Percentiles rank a stretch among this genome's conserved stretches.
Conservation (phyloP, 1,140 invertebrate genomes). For the Drosophila elegans region DNA sequence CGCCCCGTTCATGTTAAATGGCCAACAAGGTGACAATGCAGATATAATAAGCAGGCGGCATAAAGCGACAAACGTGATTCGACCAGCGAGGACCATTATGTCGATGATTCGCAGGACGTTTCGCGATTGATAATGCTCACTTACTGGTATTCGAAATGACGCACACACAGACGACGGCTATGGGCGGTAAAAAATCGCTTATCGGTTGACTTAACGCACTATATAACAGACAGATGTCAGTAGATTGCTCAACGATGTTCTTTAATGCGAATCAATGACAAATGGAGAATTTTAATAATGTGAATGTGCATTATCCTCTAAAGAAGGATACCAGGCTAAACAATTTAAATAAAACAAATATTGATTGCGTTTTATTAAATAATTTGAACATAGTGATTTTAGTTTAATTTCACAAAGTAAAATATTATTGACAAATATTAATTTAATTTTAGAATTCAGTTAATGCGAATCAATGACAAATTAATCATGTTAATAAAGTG, state of each 20-base stretch:
- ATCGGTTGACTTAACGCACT: constrained; percentile 70
- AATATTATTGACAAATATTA: too few species aligned
- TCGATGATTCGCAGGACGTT: constrained; percentile 51
- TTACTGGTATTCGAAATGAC: constrained; percentile 59
- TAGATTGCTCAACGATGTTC: constrained; percentile 46
- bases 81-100: constrained; percentile 34
- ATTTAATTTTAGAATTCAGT: too few species aligned
- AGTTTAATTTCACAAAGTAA: too few species aligned
- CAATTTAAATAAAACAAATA: neutral
- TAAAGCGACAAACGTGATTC: constrained; percentile 59
- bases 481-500: too few species aligned
- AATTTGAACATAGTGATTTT: too few species aligned
- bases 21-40: constrained; percentile 81
- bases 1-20: constrained; percentile 64
- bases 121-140: constrained; percentile 73
- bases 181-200: constrained; percentile 48
- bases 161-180: constrained; percentile 13
- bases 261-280: constrained; percentile 20
- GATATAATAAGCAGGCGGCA: constrained; percentile 69
- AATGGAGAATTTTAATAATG: constrained; percentile 8
- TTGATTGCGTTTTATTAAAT: neutral
- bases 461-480: too few species aligned
- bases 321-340: neutral
- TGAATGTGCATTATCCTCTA: neutral
- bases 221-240: constrained; percentile 63